These are phyloP conservation scores for Drosophila elegans DNA, from an alignment of 1,140 invertebrate species.

Conservation along the genomic window DNA sequence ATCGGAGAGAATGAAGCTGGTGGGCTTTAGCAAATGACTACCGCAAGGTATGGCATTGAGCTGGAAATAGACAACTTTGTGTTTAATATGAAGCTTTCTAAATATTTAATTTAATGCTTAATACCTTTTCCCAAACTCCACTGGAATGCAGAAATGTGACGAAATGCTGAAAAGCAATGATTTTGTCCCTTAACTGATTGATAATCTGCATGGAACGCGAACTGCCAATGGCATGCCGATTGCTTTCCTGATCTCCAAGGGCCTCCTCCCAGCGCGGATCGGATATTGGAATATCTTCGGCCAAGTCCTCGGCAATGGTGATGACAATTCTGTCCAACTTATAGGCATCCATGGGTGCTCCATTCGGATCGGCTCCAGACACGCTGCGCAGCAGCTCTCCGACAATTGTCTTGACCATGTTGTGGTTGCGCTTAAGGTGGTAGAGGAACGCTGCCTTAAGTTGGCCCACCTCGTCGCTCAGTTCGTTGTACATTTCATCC, in stretches of 20 bases:
- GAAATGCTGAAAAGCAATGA: slow-evolving; percentile 90
- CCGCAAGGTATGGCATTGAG: slow-evolving; percentile 86
- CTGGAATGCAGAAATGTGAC: slow-evolving; percentile 91
- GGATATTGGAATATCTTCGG: slow-evolving; percentile 94
- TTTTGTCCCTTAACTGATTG: slow-evolving; percentile 94
- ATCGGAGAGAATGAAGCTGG: slow-evolving; percentile 89
- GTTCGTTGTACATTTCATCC: slow-evolving; percentile 88
- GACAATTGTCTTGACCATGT: slow-evolving; percentile 89
- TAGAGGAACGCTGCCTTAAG: slow-evolving; percentile 93
- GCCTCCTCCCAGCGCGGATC: slow-evolving; percentile 92
- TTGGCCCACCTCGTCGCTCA: slow-evolving; percentile 88
- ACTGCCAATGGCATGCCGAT: slow-evolving; percentile 86
- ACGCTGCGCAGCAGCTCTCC: slow-evolving; percentile 88
- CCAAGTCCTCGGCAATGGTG: slow-evolving; percentile 91
- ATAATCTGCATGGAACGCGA: slow-evolving; percentile 91
- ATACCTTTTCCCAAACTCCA: slow-evolving; percentile 90
- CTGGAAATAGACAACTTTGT: slow-evolving; percentile 19
- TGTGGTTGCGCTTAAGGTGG: slow-evolving; percentile 86
- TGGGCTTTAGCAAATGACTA: slow-evolving; percentile 86
- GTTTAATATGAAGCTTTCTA: neutral
- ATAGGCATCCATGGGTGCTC: slow-evolving; percentile 56
- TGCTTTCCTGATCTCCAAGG: slow-evolving; percentile 44
- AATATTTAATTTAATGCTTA: neutral
- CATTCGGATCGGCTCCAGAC: slow-evolving; percentile 80
- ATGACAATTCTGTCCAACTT: slow-evolving; percentile 86